Evolutionary conservation across 2,113 vertebrate genomes (phyloP).

Genomic region (Probosciger aterrimus): DNA sequence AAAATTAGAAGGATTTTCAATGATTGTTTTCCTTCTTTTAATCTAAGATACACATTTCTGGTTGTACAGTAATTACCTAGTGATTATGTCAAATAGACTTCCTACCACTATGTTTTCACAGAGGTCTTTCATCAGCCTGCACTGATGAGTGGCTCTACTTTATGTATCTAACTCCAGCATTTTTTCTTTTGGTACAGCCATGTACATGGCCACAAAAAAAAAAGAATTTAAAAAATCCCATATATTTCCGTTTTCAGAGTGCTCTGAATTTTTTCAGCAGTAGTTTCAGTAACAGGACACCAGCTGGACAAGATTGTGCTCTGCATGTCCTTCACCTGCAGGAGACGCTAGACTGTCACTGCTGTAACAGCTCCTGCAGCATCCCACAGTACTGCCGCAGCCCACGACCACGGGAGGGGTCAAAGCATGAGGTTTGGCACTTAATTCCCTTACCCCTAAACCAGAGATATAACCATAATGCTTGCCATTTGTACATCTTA

Average conservation of each 20-base stretch:
- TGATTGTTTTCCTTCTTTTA: neutral
- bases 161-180: neutral
- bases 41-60: neutral
- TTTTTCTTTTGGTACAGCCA: neutral
- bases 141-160: neutral
- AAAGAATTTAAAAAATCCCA: neutral
- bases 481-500: neutral
- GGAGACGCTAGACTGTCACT: neutral
- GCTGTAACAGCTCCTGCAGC: neutral
- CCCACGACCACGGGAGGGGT: neutral
- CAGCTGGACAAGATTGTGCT: neutral
- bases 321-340: rapidly evolving
- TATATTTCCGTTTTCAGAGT: neutral
- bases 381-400: neutral
- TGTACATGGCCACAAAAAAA: neutral
- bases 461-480: neutral
- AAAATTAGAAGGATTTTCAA: neutral
- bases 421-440: neutral
- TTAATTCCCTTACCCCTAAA: neutral
- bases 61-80: neutral
- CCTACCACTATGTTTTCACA: neutral
- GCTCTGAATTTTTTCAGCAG: neutral
- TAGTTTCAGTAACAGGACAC: neutral
- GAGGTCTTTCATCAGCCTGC: neutral
- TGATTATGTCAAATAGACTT: neutral